These are phyloP conservation scores for Dolichopus griseipennis DNA, from an alignment of 2,888 invertebrate genomes.

Conservation along the genomic window DNA sequence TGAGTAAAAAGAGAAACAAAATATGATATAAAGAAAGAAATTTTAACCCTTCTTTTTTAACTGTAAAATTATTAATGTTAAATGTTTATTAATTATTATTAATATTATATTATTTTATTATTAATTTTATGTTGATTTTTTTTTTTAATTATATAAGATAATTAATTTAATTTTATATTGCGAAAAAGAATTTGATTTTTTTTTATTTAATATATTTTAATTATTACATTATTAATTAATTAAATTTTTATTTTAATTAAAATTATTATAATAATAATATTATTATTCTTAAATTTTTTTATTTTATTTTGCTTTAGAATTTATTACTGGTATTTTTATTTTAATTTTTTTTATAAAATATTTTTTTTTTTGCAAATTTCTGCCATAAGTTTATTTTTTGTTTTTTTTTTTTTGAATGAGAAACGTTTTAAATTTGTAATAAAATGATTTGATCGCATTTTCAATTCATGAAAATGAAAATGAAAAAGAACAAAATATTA, in stretches of 20 bases:
- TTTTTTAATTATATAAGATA: not conserved
- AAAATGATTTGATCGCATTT: no score
- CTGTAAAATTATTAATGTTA: slow-evolving; percentile 4
- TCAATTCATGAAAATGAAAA: no score
- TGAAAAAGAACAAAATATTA: no score
- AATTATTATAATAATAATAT: no score
- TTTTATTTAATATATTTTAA: not conserved
- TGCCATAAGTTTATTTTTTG: no score
- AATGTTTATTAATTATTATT: not conserved
- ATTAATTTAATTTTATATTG: not conserved
- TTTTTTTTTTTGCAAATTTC: no score
- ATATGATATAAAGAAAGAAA: not conserved
- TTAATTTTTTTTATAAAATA: no score
- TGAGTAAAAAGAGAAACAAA: not conserved
- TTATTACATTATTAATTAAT: not conserved
- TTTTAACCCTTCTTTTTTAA: not conserved
- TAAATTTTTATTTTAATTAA: not conserved
- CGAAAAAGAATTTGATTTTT: not conserved
- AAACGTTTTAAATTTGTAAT: no score
- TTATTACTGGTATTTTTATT: no score
- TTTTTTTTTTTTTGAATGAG: no score
- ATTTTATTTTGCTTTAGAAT: no score
- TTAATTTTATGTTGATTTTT: slow-evolving; percentile 4
- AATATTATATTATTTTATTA: not conserved
- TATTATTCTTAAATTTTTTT: no score